Percentiles rank a stretch among this genome's conserved stretches.
phyloP scores from a whole-genome alignment of 2,888 invertebrate genomes.

The Fragum sueziense region DNA sequence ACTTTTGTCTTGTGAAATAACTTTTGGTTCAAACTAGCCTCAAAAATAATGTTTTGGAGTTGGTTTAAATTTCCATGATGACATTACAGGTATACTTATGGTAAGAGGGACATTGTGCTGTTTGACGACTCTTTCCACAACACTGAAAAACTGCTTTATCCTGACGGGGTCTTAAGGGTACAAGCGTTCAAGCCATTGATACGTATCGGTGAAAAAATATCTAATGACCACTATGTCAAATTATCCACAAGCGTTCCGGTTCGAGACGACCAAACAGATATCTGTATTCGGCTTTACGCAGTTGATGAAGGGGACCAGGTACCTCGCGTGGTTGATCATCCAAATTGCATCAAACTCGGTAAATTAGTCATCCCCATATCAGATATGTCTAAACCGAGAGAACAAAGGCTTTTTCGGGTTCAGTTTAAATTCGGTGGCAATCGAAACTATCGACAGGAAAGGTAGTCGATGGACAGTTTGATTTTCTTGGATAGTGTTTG shows the following conservation, averaged over 20 bases:
- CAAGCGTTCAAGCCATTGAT: background rate
- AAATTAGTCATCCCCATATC: background rate
- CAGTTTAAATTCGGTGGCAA: background rate
- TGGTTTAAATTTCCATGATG: no score
- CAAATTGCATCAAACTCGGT: background rate
- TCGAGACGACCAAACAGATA: background rate
- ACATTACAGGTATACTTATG: background rate
- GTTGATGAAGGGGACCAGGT: background rate
- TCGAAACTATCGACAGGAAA: background rate
- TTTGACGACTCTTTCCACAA: background rate
- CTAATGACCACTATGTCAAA: background rate
- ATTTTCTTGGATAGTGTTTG: background rate
- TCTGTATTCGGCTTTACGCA: background rate
- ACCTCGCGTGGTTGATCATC: background rate
- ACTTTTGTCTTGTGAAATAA: no score
- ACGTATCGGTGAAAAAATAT: background rate
- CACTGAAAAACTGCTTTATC: background rate
- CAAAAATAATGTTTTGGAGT: no score
- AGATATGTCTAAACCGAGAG: background rate
- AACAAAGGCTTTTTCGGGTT: background rate
- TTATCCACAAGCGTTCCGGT: background rate
- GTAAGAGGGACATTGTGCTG: background rate
- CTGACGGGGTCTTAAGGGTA: background rate
- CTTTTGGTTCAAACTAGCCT: no score
- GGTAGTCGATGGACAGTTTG: background rate